These are phyloP conservation scores for Blera fallax DNA, from an alignment of 2,888 invertebrate genomes.

Conservation along the genomic window DNA sequence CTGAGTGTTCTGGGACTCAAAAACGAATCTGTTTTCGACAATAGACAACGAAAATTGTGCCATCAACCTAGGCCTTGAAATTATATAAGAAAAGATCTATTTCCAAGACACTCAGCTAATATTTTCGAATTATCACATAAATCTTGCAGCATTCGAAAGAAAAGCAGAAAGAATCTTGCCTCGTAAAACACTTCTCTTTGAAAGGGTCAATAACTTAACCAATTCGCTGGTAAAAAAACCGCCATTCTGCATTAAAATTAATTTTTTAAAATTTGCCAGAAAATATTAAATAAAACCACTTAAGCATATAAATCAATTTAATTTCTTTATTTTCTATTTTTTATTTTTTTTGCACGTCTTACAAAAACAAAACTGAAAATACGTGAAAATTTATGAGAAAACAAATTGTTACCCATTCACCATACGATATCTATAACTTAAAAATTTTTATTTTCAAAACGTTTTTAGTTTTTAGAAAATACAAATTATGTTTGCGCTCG, in stretches of 20 bases:
- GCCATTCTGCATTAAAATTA: neutral
- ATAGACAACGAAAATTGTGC: too few relatives aligned
- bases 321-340: neutral
- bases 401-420: conserved; percentile 18
- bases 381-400: conserved; percentile 13
- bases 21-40: too few relatives aligned
- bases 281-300: neutral
- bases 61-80: too few relatives aligned
- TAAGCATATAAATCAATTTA: conserved; percentile 9
- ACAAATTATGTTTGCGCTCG: neutral
- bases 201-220: neutral
- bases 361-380: neutral
- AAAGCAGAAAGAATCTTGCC: too few relatives aligned
- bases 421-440: conserved; percentile 25
- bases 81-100: too few relatives aligned
- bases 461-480: neutral
- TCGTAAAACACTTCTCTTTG: neutral
- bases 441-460: conserved; percentile 6
- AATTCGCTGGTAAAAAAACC: neutral
- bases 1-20: too few relatives aligned
- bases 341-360: neutral
- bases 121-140: neutral
- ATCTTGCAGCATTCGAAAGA: too few relatives aligned
- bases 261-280: neutral
- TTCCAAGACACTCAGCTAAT: neutral